phyloP scores from a whole-genome alignment of 1,140 invertebrate genomes.

The Tetranychus urticae region DNA sequence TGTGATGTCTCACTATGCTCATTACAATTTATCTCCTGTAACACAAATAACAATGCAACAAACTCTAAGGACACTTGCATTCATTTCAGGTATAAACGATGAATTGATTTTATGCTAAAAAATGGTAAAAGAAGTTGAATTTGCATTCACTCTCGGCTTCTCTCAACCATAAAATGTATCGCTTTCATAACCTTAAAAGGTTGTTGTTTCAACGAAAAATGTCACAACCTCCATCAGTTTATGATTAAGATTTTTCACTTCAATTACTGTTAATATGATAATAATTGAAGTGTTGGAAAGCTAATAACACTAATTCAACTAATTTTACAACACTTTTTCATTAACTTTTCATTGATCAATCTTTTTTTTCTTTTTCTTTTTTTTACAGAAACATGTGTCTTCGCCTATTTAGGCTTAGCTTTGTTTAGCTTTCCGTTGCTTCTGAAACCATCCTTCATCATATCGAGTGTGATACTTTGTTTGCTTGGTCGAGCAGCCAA shows the following conservation, averaged over 20 bases:
- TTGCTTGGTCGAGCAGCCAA: constrained; percentile 80
- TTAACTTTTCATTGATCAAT: not conserved
- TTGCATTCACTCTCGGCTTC: no score
- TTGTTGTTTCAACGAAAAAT: not conserved
- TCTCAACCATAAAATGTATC: no score
- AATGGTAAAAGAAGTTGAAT: no score
- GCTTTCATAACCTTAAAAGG: no score
- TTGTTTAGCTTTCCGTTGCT: constrained; percentile 76
- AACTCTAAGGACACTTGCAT: constrained; percentile 86
- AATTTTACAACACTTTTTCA: no score
- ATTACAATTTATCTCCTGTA: constrained; percentile 90
- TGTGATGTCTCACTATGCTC: constrained; percentile 98
- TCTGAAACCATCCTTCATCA: constrained; percentile 46
- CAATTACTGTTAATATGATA: no score
- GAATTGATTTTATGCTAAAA: not conserved
- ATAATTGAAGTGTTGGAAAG: no score
- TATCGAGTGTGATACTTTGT: constrained; percentile 77
- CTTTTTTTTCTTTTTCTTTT: constrained; percentile 1
- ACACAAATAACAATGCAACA: constrained; percentile 99
- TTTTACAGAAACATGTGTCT: constrained; percentile 70
- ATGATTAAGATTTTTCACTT: no score
- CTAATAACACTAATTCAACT: no score
- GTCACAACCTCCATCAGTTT: no score
- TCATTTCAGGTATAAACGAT: constrained; percentile 43
- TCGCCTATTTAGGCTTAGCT: constrained; percentile 92